phyloP scores from a whole-genome alignment of 64 coral and sea anemone genomes.

The Montipora sp. region DNA sequence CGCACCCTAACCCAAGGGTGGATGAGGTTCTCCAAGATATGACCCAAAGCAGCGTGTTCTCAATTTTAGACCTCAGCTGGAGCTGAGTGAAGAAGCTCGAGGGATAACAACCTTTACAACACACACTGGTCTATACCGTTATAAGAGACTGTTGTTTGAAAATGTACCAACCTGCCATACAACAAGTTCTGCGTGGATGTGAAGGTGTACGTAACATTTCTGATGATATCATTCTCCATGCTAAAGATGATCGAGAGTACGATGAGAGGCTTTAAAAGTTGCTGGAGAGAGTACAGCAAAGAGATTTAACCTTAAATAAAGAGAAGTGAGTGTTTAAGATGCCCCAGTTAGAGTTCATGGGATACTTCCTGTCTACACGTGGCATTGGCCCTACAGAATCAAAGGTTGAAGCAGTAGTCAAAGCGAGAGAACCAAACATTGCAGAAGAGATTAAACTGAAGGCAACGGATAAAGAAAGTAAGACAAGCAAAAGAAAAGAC shows the following conservation, averaged over 20 bases:
- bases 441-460: too few species aligned
- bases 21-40: conserved; percentile 57
- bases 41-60: conserved; percentile 43
- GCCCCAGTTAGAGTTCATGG: conserved; percentile 34
- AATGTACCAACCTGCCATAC: conserved; percentile 55
- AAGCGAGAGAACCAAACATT: background rate
- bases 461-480: too few species aligned
- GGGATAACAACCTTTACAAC: conserved; percentile 56
- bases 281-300: conserved; percentile 33
- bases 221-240: conserved; percentile 63
- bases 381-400: conserved; percentile 46
- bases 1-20: conserved; percentile 48
- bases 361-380: conserved; percentile 29
- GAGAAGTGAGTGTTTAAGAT: conserved; percentile 50
- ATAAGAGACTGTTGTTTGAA: conserved; percentile 59
- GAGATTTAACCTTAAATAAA: background rate
- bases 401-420: conserved; percentile 43
- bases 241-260: conserved; percentile 9
- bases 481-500: too few species aligned
- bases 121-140: conserved; percentile 40
- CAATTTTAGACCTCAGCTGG: conserved; percentile 44
- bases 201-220: conserved; percentile 56
- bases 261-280: conserved; percentile 23
- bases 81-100: conserved; percentile 43
- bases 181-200: conserved; percentile 37